Evolutionary conservation across 2,113 vertebrate genomes (phyloP).

Genomic region (Chaetops frenatus): DNA sequence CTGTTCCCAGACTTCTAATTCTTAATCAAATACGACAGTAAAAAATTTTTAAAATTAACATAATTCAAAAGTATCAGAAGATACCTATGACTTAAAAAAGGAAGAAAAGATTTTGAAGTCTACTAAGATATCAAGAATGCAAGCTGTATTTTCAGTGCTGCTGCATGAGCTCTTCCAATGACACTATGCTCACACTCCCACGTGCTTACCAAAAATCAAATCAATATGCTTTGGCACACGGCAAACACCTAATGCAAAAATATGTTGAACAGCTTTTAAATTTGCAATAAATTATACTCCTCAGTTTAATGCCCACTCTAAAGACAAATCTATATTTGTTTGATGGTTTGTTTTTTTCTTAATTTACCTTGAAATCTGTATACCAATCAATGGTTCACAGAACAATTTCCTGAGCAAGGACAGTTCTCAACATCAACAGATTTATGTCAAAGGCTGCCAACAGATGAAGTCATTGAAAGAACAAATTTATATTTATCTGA

Average conservation of each 20-base stretch:
- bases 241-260: background rate
- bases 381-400: background rate
- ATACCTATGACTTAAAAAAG: background rate
- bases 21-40: background rate
- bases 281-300: background rate
- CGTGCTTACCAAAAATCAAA: background rate
- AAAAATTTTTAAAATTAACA: background rate
- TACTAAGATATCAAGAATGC: background rate
- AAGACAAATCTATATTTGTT: background rate
- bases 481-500: background rate
- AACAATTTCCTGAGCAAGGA: background rate
- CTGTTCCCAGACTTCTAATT: background rate
- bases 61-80: background rate
- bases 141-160: background rate
- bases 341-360: background rate
- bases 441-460: conserved; percentile 14
- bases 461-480: background rate
- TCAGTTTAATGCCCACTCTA: background rate
- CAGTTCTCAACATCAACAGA: background rate
- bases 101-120: background rate
- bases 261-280: background rate
- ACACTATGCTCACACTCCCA: background rate
- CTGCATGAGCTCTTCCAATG: background rate
- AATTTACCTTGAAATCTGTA: background rate
- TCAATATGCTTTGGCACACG: background rate